Percentiles rank a stretch among this genome's conserved stretches.
phyloP scores from a whole-genome alignment of 2,797 vertebrate genomes.

The Glossophaga mutica region DNA sequence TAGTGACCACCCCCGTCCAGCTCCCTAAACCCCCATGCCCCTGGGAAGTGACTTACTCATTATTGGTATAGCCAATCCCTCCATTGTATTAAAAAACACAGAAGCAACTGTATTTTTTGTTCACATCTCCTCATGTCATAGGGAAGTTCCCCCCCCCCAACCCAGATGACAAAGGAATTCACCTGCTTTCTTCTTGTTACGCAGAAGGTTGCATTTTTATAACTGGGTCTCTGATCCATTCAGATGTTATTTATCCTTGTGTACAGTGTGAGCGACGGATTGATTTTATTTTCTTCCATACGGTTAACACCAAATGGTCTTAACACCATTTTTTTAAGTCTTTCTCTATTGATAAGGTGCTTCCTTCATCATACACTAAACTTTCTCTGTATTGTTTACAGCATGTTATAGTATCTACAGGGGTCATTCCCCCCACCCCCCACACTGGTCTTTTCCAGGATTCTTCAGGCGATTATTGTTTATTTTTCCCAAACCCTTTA shows the following conservation, averaged over 20 bases:
- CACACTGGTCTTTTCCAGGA: neutral
- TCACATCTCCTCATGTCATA: too few relatives aligned
- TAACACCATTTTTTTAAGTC: neutral
- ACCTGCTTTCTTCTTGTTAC: neutral
- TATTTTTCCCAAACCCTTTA: neutral
- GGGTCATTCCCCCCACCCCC: neutral
- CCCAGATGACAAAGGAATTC: neutral
- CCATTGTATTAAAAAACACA: neutral
- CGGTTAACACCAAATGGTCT: too few relatives aligned
- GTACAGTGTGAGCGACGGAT: neutral
- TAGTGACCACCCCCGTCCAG: neutral
- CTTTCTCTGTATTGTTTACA: neutral
- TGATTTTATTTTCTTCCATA: neutral
- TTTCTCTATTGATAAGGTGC: neutral
- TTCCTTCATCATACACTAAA: neutral
- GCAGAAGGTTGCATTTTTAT: neutral
- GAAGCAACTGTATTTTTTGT: neutral
- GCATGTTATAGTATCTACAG: neutral
- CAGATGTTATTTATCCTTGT: neutral
- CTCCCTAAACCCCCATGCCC: neutral
- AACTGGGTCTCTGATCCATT: neutral
- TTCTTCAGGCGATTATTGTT: neutral
- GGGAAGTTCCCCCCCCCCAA: neutral
- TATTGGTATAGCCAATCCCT: neutral
- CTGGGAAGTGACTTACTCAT: neutral